phyloP scores from a whole-genome alignment of 1,140 invertebrate species.

The Drosophila ambigua region DNA sequence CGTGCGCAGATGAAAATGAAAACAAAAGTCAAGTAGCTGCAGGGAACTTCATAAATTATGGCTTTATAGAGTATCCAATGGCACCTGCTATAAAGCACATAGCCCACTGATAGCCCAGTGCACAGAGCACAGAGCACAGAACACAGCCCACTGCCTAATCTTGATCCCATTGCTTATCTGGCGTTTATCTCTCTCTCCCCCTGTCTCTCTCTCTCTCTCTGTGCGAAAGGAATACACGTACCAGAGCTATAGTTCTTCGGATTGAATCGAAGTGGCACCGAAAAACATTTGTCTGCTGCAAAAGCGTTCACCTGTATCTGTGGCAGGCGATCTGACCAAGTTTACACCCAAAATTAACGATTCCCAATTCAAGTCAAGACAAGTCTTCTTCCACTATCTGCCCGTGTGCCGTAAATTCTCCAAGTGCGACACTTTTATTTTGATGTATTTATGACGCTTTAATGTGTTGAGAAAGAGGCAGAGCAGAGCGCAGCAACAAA shows the following conservation, averaged over 20 bases:
- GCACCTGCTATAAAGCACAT: constrained; percentile 51
- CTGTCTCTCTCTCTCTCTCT: not conserved
- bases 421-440: constrained; percentile 76
- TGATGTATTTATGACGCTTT: constrained; percentile 74
- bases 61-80: constrained; percentile 75
- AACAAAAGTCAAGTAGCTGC: constrained; percentile 58
- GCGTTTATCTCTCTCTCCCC: constrained; percentile 58
- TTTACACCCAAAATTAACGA: constrained; percentile 29
- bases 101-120: constrained; percentile 50
- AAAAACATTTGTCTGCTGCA: constrained; percentile 56
- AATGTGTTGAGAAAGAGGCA: constrained; percentile 64
- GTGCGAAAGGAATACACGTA: not conserved
- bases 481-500: constrained; percentile 1
- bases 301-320: constrained; percentile 38
- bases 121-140: constrained; percentile 7
- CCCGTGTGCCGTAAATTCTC: constrained; percentile 55
- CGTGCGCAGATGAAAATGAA: constrained; percentile 11
- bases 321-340: constrained; percentile 38
- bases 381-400: constrained; percentile 60
- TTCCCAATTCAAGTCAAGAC: constrained; percentile 30
- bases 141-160: constrained; percentile 34
- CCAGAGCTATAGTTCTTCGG: too few species aligned
- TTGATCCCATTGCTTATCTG: constrained; percentile 73
- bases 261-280: constrained; percentile 6
- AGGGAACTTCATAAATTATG: constrained; percentile 51